Conservation (phyloP, 1,140 invertebrate species). For the Lepidurus arcticus region DNA sequence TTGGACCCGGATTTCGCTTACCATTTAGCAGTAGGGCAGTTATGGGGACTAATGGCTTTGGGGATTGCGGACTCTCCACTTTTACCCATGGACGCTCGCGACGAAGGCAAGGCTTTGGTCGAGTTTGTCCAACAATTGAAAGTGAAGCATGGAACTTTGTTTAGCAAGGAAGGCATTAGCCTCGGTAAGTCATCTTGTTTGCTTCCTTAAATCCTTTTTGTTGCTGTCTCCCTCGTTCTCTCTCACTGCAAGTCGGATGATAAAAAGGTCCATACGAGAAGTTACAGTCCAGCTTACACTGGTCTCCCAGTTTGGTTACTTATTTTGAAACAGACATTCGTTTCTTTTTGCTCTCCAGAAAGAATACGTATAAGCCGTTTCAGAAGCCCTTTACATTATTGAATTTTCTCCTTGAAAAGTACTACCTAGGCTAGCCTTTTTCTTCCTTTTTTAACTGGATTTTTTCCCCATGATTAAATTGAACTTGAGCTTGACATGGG, state of each 20-base stretch:
- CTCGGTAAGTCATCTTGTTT: constrained; percentile 19
- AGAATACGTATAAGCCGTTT: too few relatives aligned
- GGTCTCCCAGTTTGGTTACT: too few relatives aligned
- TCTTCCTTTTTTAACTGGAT: too few relatives aligned
- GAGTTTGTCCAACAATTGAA: constrained; percentile 23
- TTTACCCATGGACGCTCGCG: constrained; percentile 27
- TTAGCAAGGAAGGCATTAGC: constrained; percentile 9
- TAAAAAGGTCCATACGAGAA: too few relatives aligned
- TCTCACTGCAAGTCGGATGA: neutral
- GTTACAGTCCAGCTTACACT: too few relatives aligned
- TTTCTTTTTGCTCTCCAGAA: too few relatives aligned
- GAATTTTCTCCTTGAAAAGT: too few relatives aligned
- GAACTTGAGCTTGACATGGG: too few relatives aligned
- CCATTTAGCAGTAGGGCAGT: constrained; percentile 36
- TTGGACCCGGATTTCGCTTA: constrained; percentile 41
- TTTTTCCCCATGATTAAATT: too few relatives aligned
- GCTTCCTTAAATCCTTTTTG: neutral
- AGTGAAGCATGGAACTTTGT: constrained; percentile 27
- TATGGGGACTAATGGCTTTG: constrained; percentile 37
- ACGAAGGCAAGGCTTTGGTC: constrained; percentile 1
- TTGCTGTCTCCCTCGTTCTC: neutral
- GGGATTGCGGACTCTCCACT: constrained; percentile 34
- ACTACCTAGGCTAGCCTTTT: too few relatives aligned
- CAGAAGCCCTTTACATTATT: too few relatives aligned
- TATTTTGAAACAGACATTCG: too few relatives aligned